phyloP scores from a whole-genome alignment of 2,797 vertebrate genomes.

The Acrossocheilus wenchowensis region DNA sequence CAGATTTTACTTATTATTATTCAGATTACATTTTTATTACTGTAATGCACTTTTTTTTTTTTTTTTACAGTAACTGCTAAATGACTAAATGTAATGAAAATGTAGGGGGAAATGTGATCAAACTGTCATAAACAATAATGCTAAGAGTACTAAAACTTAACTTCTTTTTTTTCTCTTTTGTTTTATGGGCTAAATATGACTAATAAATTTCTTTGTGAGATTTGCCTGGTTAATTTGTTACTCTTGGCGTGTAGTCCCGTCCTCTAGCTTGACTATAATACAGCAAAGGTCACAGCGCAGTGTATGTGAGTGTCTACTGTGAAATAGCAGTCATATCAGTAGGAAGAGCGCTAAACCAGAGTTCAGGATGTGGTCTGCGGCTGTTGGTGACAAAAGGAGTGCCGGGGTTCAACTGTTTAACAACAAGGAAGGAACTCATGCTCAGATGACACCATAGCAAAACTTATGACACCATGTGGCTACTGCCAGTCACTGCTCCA shows the following conservation, averaged over 20 bases:
- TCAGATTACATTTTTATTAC: neutral
- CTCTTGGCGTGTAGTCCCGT: neutral
- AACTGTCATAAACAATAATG: neutral
- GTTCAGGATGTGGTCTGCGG: constrained; percentile 43
- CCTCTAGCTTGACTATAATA: neutral
- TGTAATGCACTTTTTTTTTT: neutral
- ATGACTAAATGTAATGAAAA: neutral
- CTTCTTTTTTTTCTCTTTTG: neutral
- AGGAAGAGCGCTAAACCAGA: constrained; percentile 34
- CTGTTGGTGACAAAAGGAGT: constrained; percentile 22
- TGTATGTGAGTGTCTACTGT: neutral
- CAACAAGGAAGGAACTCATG: constrained; percentile 4
- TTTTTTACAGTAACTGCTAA: neutral
- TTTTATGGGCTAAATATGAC: neutral
- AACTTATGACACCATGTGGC: constrained; percentile 69
- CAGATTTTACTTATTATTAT: neutral
- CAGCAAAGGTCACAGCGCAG: neutral
- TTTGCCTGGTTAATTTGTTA: neutral
- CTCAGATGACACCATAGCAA: constrained; percentile 54
- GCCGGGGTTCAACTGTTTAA: constrained; percentile 21
- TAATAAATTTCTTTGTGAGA: neutral
- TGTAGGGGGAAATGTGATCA: neutral
- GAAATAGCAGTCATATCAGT: constrained; percentile 14
- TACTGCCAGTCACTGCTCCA: constrained; percentile 57
- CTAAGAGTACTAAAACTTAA: neutral